Evolutionary conservation across 2,797 vertebrate genomes (phyloP).

Genomic region (Betta splendens): DNA sequence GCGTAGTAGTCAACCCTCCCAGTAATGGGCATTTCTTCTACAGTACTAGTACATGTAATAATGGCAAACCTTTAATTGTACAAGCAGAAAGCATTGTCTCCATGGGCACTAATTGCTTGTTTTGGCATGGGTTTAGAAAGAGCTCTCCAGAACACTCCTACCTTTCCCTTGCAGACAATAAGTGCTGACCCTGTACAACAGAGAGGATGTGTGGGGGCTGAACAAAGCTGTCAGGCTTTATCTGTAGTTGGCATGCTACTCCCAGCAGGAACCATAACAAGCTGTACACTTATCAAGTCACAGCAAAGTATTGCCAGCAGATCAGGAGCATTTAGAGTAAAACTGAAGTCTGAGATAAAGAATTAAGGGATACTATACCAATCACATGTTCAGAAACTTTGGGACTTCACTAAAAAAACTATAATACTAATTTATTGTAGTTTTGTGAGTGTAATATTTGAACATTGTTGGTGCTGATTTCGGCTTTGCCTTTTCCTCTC

Average conservation of each 20-base stretch:
- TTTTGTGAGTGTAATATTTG: no score
- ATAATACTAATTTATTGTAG: no score
- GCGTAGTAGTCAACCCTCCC: slow-evolving; percentile 19
- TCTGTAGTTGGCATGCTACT: slow-evolving; percentile 38
- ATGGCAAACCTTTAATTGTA: slow-evolving; percentile 31
- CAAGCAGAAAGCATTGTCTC: neutral
- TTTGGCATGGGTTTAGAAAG: slow-evolving; percentile 50
- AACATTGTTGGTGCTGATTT: no score
- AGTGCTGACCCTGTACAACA: slow-evolving; percentile 52
- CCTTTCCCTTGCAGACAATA: slow-evolving; percentile 51
- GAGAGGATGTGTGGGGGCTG: slow-evolving; percentile 22
- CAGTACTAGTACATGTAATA: slow-evolving; percentile 14
- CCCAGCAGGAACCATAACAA: slow-evolving; percentile 52
- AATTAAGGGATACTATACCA: neutral
- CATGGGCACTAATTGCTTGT: slow-evolving; percentile 50
- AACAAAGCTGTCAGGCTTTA: slow-evolving; percentile 62
- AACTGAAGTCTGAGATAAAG: neutral
- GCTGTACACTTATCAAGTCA: slow-evolving; percentile 18
- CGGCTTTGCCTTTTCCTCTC: no score
- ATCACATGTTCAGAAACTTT: no score
- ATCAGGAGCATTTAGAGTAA: slow-evolving; percentile 1
- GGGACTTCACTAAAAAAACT: no score
- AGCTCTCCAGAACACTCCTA: slow-evolving; percentile 61
- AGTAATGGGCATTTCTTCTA: slow-evolving; percentile 18
- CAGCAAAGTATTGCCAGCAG: neutral